Evolutionary conservation across 2,888 invertebrate genomes (phyloP).

Genomic region (Caenorhabditis macrosperma): DNA sequence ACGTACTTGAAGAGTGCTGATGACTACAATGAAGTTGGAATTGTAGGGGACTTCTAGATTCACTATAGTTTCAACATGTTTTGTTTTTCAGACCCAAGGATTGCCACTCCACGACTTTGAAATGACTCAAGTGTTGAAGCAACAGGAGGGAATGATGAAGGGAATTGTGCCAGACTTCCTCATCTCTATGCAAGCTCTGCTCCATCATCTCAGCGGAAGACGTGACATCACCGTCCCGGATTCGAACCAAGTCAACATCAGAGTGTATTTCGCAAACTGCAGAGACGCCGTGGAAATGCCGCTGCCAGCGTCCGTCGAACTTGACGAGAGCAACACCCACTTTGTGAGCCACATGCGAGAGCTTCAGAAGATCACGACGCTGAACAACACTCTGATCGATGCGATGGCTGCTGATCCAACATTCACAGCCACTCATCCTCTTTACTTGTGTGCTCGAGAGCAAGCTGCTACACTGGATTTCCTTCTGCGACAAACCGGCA

Average conservation of each 20-base stretch:
- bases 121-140: conserved; percentile 23
- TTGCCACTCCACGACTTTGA: conserved; percentile 7
- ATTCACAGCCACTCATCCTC: neutral
- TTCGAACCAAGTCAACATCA: neutral
- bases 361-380: neutral
- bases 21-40: neutral
- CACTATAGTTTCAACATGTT: neutral
- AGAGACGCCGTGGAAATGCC: neutral
- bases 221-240: conserved; percentile 3
- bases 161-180: conserved; percentile 25
- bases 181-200: neutral
- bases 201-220: conserved; percentile 3
- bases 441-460: neutral
- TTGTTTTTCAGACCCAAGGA: conserved; percentile 19
- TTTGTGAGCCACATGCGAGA: conserved; percentile 25
- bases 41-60: too few relatives aligned
- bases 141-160: conserved; percentile 17
- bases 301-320: neutral
- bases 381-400: neutral
- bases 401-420: neutral
- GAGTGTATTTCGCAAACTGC: conserved; percentile 9
- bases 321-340: conserved; percentile 1
- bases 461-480: conserved; percentile 5
- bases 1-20: neutral
- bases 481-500: conserved; percentile 7